Conservation (phyloP, 2,888 invertebrate genomes). For the Xestia sexstrigata region DNA sequence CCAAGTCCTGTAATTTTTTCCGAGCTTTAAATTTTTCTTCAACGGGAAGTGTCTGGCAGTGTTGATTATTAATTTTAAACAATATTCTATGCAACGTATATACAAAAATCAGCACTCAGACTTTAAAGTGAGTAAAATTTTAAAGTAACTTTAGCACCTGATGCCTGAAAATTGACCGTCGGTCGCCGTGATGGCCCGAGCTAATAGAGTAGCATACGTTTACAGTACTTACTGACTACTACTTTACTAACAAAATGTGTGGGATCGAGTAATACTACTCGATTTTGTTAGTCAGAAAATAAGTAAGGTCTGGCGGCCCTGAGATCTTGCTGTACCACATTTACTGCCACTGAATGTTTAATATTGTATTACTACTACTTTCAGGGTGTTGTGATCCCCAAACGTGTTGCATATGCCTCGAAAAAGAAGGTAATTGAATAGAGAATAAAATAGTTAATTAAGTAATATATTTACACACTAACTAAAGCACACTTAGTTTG, state of each 20-base stretch:
- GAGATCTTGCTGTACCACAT: background rate
- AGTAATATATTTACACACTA: background rate
- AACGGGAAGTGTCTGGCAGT: background rate
- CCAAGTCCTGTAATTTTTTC: background rate
- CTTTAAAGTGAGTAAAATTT: background rate
- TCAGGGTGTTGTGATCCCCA: constrained; percentile 32
- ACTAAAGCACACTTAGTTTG: background rate
- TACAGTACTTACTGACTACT: background rate
- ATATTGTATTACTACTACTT: constrained; percentile 19
- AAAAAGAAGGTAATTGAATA: constrained; percentile 32
- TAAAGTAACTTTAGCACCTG: background rate
- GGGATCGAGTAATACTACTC: background rate
- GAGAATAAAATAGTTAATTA: background rate
- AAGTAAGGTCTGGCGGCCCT: background rate
- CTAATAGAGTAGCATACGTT: background rate
- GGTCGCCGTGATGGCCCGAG: background rate
- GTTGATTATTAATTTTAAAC: background rate
- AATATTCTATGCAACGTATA: background rate
- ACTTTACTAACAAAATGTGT: too few species aligned
- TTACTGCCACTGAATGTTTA: background rate
- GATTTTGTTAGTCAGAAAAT: background rate
- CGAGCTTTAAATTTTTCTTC: background rate
- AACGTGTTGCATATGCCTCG: constrained; percentile 30
- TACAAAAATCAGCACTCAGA: background rate
- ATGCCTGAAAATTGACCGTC: background rate